These are phyloP conservation scores for Eustalomyia histrio DNA, from an alignment of 2,888 invertebrate genomes.

Conservation along the genomic window DNA sequence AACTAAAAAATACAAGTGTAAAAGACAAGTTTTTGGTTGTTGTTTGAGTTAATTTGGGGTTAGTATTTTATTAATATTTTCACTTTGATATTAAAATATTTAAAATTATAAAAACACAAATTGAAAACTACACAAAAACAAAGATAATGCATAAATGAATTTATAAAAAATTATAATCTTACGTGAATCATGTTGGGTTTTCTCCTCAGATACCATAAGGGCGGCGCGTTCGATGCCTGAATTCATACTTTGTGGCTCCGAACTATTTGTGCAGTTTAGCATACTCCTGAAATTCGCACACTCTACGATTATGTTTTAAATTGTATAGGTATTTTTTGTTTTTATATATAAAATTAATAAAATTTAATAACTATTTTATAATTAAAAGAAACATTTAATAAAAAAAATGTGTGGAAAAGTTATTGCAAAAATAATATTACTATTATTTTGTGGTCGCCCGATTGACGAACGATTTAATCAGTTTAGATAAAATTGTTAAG, in stretches of 20 bases:
- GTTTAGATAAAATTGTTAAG: too few species aligned
- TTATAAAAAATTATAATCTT: constrained; percentile 80
- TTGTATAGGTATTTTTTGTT: constrained; percentile 72
- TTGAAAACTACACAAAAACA: constrained; percentile 50
- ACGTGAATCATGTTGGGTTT: constrained; percentile 90
- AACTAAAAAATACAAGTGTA: constrained; percentile 2
- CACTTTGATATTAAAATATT: background rate
- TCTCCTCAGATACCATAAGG: constrained; percentile 88
- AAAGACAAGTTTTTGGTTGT: background rate
- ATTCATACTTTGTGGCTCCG: constrained; percentile 91
- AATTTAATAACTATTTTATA: constrained; percentile 33
- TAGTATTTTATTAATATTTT: background rate
- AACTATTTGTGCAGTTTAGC: constrained; percentile 96
- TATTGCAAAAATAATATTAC: background rate
- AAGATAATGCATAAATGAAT: constrained; percentile 51
- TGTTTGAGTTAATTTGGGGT: background rate
- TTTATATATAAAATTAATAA: constrained; percentile 52
- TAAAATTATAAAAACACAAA: constrained; percentile 8
- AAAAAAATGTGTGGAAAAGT: background rate
- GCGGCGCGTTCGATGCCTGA: constrained; percentile 88
- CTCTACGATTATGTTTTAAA: constrained; percentile 81
- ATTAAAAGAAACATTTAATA: constrained; percentile 9
- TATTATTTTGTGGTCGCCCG: too few species aligned
- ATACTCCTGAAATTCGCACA: constrained; percentile 89
- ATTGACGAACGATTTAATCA: too few species aligned